phyloP scores from a whole-genome alignment of 2,113 vertebrate species.

The Alligator sinensis region DNA sequence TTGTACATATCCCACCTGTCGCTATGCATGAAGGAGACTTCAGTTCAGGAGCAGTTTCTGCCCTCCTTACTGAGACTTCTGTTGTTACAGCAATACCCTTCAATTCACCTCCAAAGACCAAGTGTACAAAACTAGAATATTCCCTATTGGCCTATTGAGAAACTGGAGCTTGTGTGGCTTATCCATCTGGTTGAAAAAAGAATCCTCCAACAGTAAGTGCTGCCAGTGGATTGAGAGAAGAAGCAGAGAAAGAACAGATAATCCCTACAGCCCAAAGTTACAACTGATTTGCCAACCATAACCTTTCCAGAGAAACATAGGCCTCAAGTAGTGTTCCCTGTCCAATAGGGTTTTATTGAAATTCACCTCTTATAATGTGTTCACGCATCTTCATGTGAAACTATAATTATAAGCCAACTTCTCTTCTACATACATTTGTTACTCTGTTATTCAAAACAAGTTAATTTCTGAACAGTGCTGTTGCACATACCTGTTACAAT shows the following conservation, averaged over 20 bases:
- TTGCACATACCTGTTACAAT: background rate
- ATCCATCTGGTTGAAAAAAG: background rate
- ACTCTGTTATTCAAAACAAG: background rate
- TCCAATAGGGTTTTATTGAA: background rate
- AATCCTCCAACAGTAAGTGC: background rate
- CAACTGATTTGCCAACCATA: background rate
- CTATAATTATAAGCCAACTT: background rate
- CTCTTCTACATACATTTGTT: background rate
- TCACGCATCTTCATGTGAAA: background rate
- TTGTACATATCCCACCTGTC: background rate
- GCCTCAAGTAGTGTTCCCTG: background rate
- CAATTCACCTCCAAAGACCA: background rate
- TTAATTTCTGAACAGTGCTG: too few relatives aligned
- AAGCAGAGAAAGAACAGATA: background rate
- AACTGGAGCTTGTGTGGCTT: background rate
- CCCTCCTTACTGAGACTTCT: background rate
- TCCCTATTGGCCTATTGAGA: background rate
- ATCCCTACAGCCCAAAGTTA: background rate
- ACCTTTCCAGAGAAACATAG: background rate
- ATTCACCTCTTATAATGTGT: background rate
- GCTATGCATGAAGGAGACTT: background rate
- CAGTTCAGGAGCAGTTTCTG: background rate
- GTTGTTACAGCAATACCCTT: background rate
- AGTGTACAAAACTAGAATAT: background rate
- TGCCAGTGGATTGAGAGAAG: background rate